Evolutionary conservation across 2,888 invertebrate genomes (phyloP).

Genomic region (Rugalucina vietnamica): DNA sequence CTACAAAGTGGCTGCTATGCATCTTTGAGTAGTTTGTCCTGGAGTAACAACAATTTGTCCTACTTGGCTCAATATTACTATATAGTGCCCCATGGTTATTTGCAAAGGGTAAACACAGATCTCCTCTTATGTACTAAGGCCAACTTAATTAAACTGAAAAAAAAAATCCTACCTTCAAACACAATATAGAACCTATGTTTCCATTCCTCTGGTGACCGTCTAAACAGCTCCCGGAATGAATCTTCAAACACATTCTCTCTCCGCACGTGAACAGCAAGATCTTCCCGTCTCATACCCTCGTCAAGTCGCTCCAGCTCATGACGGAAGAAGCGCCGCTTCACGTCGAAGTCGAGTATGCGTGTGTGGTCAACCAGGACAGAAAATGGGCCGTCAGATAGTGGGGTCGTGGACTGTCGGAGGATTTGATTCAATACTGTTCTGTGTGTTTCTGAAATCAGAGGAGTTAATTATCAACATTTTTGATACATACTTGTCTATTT

Average conservation of each 20-base stretch:
- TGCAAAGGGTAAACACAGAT: no score
- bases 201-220: conserved; percentile 94
- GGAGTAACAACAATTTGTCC: no score
- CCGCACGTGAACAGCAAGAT: conserved; percentile 93
- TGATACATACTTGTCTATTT: no score
- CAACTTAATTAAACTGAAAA: no score
- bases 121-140: no score
- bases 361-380: conserved; percentile 94
- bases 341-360: conserved; percentile 94
- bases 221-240: conserved; percentile 93
- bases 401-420: conserved; percentile 89
- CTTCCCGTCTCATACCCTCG: conserved; percentile 88
- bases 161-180: conserved; percentile 94
- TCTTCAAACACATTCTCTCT: conserved; percentile 94
- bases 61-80: no score
- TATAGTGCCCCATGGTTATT: no score
- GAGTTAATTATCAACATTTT: no score
- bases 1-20: no score
- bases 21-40: no score
- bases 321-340: conserved; percentile 93
- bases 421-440: conserved; percentile 95
- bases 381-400: conserved; percentile 93
- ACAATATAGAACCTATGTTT: conserved; percentile 96
- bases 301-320: conserved; percentile 94
- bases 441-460: conserved; percentile 91